These are phyloP conservation scores for Silurus asotus DNA, from an alignment of 2,113 vertebrate genomes.

Conservation along the genomic window DNA sequence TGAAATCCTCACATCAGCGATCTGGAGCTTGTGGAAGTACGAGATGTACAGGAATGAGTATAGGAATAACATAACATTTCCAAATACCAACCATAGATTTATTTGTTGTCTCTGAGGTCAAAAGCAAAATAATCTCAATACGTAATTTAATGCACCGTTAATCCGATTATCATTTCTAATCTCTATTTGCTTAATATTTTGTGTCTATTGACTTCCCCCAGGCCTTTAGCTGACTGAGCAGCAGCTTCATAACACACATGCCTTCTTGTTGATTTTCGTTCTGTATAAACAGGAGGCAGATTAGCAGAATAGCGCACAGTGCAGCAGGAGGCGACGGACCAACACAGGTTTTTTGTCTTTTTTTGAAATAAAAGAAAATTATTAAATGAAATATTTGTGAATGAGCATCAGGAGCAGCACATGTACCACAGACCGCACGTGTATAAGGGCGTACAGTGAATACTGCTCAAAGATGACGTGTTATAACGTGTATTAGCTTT, in stretches of 20 bases:
- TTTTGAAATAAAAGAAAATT: neutral
- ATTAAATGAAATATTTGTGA: neutral
- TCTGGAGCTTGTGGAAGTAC: neutral
- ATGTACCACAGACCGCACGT: neutral
- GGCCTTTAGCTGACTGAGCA: slow-evolving; percentile 60
- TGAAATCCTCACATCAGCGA: neutral
- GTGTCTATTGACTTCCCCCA: slow-evolving; percentile 36
- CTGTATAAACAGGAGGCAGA: neutral
- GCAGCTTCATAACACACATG: slow-evolving; percentile 37
- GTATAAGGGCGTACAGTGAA: neutral
- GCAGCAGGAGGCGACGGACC: neutral
- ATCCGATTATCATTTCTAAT: neutral
- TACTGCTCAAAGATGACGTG: neutral
- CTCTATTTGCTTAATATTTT: neutral
- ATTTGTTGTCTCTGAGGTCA: too few relatives aligned
- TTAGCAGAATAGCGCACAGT: neutral
- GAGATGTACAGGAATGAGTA: neutral
- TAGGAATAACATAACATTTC: neutral
- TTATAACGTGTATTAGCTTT: neutral
- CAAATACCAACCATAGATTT: neutral
- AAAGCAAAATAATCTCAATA: neutral
- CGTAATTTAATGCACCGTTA: neutral
- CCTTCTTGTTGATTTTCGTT: slow-evolving; percentile 47
- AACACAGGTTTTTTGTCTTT: neutral
- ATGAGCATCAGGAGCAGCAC: neutral